These are phyloP conservation scores for Metacarcinus magister DNA, from an alignment of 2,888 invertebrate species.

Conservation along the genomic window DNA sequence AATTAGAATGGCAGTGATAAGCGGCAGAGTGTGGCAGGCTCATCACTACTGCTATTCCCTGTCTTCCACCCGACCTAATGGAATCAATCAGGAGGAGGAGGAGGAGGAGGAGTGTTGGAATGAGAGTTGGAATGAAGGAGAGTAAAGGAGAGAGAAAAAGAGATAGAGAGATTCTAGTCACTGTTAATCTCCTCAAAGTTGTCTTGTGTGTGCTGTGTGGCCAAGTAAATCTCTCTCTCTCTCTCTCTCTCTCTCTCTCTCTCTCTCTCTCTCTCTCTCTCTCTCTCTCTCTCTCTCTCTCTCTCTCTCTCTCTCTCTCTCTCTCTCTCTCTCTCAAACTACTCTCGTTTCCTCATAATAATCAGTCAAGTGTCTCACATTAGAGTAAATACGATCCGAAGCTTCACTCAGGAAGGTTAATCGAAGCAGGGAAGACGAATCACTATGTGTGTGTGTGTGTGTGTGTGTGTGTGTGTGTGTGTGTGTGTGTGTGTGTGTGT, in stretches of 20 bases:
- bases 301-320: constrained; percentile 38
- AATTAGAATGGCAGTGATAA: not conserved
- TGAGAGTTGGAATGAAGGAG: not conserved
- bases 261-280: constrained; percentile 45
- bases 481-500: constrained; percentile 15
- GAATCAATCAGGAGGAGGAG: not conserved
- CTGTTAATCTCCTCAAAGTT: not conserved
- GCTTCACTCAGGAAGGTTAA: not conserved
- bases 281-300: constrained; percentile 42
- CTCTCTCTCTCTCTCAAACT: too few relatives aligned
- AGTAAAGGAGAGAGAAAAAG: not conserved
- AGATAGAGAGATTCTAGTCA: not conserved
- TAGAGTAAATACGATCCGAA: not conserved
- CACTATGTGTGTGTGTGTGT: not conserved
- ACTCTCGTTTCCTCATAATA: not conserved
- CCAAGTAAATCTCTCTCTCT: not conserved
- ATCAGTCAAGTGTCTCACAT: not conserved
- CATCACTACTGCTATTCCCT: not conserved
- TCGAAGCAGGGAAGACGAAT: not conserved
- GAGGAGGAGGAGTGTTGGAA: not conserved
- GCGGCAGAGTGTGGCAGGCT: not conserved
- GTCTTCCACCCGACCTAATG: not conserved
- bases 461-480: constrained; percentile 31
- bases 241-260: constrained; percentile 57
- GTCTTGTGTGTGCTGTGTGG: not conserved